These are phyloP conservation scores for Myiozetetes cayanensis DNA, from an alignment of 2,113 vertebrate species.

Conservation along the genomic window DNA sequence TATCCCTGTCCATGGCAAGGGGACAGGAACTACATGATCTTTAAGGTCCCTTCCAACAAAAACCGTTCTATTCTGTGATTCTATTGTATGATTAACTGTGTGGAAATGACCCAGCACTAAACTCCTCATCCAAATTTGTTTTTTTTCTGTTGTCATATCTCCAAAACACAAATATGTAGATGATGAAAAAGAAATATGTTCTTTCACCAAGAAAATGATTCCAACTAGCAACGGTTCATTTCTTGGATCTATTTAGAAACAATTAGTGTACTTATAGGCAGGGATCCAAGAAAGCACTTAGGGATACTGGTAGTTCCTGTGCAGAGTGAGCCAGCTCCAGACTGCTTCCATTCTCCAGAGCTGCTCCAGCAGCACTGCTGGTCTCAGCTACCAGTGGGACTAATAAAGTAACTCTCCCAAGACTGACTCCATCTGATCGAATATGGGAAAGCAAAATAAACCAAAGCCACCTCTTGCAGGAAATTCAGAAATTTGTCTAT, in stretches of 20 bases:
- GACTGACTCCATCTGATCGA: accelerated
- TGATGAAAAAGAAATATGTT: background rate
- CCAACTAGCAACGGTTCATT: background rate
- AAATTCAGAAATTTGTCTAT: background rate
- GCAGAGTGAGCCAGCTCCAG: background rate
- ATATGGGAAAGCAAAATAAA: accelerated
- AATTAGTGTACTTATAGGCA: background rate
- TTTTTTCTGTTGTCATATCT: background rate
- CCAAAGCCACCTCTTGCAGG: accelerated
- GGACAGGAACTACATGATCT: background rate
- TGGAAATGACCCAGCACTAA: background rate
- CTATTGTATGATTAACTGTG: background rate
- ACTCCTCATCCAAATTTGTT: background rate
- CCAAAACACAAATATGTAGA: background rate
- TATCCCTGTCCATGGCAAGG: background rate
- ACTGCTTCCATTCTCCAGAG: accelerated
- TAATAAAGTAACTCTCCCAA: background rate
- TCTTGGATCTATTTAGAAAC: conserved; percentile 3
- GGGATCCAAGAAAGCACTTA: background rate
- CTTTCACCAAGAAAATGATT: background rate
- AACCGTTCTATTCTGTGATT: background rate
- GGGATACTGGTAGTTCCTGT: background rate
- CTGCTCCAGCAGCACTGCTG: background rate
- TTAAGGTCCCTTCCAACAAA: background rate
- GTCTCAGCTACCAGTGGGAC: background rate